Evolutionary conservation across 2,888 invertebrate species (phyloP), one percentile per base, ranked within the genome.

Genomic region (Carabus problematicus): DNA sequence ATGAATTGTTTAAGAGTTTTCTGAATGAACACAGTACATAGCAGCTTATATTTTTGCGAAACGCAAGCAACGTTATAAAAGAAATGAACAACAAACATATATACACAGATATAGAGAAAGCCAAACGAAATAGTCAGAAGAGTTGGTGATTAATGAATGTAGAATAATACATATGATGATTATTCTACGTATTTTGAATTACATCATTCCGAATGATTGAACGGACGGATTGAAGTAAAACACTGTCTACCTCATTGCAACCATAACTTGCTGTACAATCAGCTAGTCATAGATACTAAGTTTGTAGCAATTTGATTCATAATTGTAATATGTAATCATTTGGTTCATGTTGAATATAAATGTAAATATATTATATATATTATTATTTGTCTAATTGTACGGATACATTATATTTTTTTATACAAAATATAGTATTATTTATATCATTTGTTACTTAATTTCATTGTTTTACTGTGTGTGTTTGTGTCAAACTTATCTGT

Each of bases 201-300:
- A 52, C 56, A 47, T 58, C 69, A 64, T 66, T 56, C 64, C 70
- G 63, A 64, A 60, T 29, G 29, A 29, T 29, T 29, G 29, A 63
- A 43, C 61, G 52, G 52, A 68, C 52, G 19, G 62, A 70, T 55
- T 54, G 63, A 47, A 68, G 55, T 29, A 29, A 61, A 29, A 67
- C 59, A 59, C 19, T 43, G 80, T 79, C 82, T 82, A 82, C 82
- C 82, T 82, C 82, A 81, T 79, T 77, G 77, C 79, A 79, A 82
- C 81, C 81, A 80, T 80, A 77, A 79, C 80, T 80, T 81, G 81
- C 81, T 82, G 82, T 81, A 81, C 79, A 79, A 80, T 79, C 81
- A 82, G 82, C 82, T 82, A 82, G 82, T 82, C 82, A 82, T 82
- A 82, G 81, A 76, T 79, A 74, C 67, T 79, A 79, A 81, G 79